Conservation (phyloP, 2,113 vertebrate genomes). For the Notiomystis cincta region DNA sequence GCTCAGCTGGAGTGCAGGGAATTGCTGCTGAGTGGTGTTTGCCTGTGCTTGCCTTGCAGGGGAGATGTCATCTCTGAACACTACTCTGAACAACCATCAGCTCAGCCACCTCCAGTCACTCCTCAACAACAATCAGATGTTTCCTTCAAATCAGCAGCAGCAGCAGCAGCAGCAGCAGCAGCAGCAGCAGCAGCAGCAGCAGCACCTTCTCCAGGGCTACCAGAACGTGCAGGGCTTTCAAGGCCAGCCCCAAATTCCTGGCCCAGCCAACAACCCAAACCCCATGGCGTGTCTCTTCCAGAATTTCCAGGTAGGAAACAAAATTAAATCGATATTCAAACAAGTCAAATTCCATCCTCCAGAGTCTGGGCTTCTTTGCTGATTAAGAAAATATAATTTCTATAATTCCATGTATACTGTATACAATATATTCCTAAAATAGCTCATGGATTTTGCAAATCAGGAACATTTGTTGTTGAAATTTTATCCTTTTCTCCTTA, state of each 20-base stretch:
- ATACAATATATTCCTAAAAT: neutral
- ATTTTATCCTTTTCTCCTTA: neutral
- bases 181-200: conserved; percentile 77
- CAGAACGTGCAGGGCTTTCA: conserved; percentile 85
- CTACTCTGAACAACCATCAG: conserved; percentile 83
- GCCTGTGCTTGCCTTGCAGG: conserved; percentile 77
- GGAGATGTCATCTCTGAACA: conserved; percentile 84
- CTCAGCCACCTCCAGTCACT: conserved; percentile 83
- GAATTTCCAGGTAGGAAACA: conserved; percentile 88
- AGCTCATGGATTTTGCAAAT: neutral
- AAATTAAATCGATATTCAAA: neutral
- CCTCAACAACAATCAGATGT: conserved; percentile 81
- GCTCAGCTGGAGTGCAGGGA: neutral
- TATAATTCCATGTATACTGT: fast-evolving
- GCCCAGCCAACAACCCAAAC: conserved; percentile 78
- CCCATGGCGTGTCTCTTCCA: conserved; percentile 94
- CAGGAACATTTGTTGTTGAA: neutral
- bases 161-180: conserved; percentile 83
- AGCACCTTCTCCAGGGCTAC: conserved; percentile 82
- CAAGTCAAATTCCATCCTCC: neutral
- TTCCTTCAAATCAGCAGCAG: conserved; percentile 83
- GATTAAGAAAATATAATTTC: fast-evolving
- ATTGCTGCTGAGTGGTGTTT: conserved; percentile 9
- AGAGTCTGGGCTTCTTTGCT: neutral
- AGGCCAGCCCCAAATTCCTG: conserved; percentile 81